Conservation (phyloP, 53 echinoderm and acorn worm genomes). For the Antedon mediterranea region DNA sequence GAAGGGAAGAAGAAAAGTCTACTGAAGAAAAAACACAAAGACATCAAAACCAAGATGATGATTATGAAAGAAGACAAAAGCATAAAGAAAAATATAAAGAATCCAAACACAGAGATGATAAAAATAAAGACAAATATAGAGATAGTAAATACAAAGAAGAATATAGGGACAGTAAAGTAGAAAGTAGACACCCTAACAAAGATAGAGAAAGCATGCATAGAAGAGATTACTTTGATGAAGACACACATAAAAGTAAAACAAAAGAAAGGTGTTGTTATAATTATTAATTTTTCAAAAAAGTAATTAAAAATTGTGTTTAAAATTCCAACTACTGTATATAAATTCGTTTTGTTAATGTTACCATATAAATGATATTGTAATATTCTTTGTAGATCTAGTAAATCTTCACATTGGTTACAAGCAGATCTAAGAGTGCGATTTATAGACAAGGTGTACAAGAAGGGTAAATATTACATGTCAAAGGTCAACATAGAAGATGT, state of each 20-base stretch:
- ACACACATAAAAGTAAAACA: neutral
- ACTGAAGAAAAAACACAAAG: slow-evolving; percentile 2
- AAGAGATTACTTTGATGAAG: neutral
- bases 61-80: slow-evolving; percentile 1
- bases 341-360: too few relatives aligned
- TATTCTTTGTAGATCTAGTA: neutral
- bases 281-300: neutral
- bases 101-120: neutral
- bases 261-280: neutral
- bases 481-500: slow-evolving; percentile 84
- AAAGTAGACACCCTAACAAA: neutral
- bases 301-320: neutral
- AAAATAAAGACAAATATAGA: neutral
- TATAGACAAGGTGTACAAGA: slow-evolving; percentile 72
- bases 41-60: neutral
- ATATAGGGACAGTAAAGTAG: neutral
- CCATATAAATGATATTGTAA: too few relatives aligned
- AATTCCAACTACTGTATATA: neutral
- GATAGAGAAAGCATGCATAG: neutral
- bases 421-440: slow-evolving; percentile 82
- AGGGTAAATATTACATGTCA: slow-evolving; percentile 78
- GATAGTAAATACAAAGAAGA: slow-evolving; percentile 1
- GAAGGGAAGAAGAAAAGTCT: slow-evolving; percentile 17
- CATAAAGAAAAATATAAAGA: slow-evolving; percentile 7
- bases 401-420: slow-evolving; percentile 38